Evolutionary conservation across 2,888 invertebrate species (phyloP).

Genomic region (Morpho helenor): DNA sequence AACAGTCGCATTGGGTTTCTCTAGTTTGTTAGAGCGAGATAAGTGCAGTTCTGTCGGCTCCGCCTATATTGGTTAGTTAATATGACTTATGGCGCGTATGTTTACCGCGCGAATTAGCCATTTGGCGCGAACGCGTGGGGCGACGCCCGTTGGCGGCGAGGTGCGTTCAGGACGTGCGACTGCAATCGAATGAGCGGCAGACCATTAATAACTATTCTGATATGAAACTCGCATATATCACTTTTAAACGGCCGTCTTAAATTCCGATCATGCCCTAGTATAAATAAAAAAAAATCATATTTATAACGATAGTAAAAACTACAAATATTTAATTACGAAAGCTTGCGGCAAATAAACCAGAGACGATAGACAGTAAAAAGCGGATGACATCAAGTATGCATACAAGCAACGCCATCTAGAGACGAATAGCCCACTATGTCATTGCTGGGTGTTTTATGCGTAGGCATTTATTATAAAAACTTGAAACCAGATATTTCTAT

Average conservation of each 20-base stretch:
- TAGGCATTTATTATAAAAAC: constrained; percentile 6
- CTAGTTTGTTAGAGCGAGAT: constrained; percentile 70
- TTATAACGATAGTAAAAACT: constrained; percentile 1
- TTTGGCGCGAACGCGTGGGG: constrained; percentile 68
- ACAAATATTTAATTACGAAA: too few species aligned
- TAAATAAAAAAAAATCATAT: neutral
- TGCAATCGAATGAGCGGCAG: constrained; percentile 38
- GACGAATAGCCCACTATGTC: constrained; percentile 44
- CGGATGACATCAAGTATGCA: constrained; percentile 5
- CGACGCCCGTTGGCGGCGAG: constrained; percentile 49
- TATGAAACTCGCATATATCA: constrained; percentile 18
- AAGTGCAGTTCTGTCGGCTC: constrained; percentile 46
- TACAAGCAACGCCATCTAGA: constrained; percentile 52
- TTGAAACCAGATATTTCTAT: constrained; percentile 8
- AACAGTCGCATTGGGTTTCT: constrained; percentile 64
- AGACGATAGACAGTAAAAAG: constrained; percentile 2
- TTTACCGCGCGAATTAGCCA: constrained; percentile 74
- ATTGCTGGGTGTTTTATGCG: neutral
- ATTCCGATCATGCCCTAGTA: constrained; percentile 4
- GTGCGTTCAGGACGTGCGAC: constrained; percentile 33
- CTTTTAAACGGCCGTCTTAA: constrained; percentile 7
- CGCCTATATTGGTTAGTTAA: constrained; percentile 60
- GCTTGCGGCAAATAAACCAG: too few species aligned
- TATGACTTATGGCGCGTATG: constrained; percentile 75
- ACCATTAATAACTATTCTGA: constrained; percentile 31